These are phyloP conservation scores for Etia nguti DNA, from an alignment of 2,113 vertebrate species.

Conservation along the genomic window DNA sequence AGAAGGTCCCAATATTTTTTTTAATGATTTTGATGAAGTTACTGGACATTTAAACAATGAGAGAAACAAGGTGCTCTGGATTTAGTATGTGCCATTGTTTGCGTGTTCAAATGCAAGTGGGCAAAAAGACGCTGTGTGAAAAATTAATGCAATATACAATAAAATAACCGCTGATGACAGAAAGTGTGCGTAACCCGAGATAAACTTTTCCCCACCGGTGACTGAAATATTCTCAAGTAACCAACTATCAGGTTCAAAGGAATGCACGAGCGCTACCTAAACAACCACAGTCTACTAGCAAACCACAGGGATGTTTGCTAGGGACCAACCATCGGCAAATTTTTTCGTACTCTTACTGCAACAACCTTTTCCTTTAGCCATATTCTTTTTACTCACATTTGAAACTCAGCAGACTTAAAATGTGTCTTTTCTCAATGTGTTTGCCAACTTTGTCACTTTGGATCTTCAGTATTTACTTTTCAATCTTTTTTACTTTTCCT, in stretches of 20 bases:
- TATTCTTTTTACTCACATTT: background rate
- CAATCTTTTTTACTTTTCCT: background rate
- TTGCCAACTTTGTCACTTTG: background rate
- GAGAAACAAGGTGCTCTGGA: background rate
- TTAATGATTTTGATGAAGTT: background rate
- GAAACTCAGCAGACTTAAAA: background rate
- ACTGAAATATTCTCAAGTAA: background rate
- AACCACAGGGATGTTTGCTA: background rate
- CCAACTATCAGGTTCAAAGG: background rate
- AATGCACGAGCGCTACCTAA: background rate
- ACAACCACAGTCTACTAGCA: background rate
- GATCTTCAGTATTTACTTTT: background rate
- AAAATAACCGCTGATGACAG: background rate
- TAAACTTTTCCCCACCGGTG: background rate
- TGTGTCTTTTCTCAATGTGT: background rate
- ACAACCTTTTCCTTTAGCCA: background rate
- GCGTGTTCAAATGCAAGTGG: background rate
- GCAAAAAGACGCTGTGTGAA: background rate
- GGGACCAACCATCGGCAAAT: fast-evolving
- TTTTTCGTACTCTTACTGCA: background rate
- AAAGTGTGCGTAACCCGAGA: background rate
- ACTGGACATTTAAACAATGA: no score
- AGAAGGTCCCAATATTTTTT: background rate
- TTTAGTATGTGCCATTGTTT: background rate
- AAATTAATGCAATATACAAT: background rate